Evolutionary conservation across 2,888 invertebrate genomes (phyloP).

Genomic region (Polydrusus pterygomalis): DNA sequence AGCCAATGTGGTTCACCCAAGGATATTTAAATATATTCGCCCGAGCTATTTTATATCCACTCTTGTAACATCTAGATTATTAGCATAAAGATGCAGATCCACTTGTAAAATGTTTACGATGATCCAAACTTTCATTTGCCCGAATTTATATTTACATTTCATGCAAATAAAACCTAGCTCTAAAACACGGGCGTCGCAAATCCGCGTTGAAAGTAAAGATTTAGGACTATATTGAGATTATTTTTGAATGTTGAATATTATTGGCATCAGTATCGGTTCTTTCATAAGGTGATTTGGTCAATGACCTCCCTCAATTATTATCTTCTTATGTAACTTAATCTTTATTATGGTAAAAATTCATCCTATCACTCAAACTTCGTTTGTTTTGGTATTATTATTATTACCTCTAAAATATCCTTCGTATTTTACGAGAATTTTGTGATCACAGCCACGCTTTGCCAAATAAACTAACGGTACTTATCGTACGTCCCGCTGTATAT

Average conservation of each 20-base stretch:
- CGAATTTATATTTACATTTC: background rate
- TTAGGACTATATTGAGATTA: no score
- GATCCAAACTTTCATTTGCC: constrained; percentile 11
- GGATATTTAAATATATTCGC: background rate
- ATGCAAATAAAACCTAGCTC: constrained; percentile 1
- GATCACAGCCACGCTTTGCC: no score
- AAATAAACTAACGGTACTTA: no score
- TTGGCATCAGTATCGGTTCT: background rate
- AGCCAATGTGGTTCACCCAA: background rate
- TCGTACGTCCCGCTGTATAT: no score
- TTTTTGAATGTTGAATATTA: no score
- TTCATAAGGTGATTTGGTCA: background rate
- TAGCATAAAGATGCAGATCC: constrained; percentile 6
- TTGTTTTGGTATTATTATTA: no score
- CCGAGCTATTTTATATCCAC: background rate
- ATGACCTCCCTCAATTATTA: no score
- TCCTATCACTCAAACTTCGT: no score
- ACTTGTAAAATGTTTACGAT: constrained; percentile 21
- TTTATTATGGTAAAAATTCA: no score
- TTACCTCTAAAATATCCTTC: no score
- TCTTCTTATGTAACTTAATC: no score
- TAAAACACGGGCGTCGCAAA: background rate
- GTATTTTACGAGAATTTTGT: no score
- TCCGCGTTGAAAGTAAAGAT: background rate
- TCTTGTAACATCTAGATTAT: background rate